A percentile compares a stretch with the other conserved stretches of the same genome.
phyloP scores from a whole-genome alignment of 2,113 vertebrate genomes.

The Columba livia region DNA sequence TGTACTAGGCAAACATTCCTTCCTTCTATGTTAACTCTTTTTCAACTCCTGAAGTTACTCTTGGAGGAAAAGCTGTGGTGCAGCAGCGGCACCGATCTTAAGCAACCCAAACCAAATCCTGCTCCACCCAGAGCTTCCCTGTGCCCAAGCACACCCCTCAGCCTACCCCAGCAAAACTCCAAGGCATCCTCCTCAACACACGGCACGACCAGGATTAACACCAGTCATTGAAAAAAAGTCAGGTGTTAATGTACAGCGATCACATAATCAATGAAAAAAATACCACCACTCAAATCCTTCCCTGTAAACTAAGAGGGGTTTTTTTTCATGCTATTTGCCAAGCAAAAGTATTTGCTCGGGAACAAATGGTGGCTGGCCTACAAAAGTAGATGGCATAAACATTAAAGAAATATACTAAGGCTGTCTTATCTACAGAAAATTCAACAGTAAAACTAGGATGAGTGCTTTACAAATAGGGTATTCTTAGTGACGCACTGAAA shows the following conservation, averaged over 20 bases:
- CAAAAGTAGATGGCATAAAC: neutral
- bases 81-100: neutral
- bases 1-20: neutral
- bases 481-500: neutral
- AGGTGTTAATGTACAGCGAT: neutral
- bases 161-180: neutral
- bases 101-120: neutral
- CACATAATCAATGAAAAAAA: neutral
- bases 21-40: neutral
- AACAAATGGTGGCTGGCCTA: neutral
- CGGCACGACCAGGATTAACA: neutral
- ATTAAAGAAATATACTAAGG: neutral
- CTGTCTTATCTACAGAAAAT: neutral
- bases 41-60: neutral
- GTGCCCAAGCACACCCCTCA: neutral
- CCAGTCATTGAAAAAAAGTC: neutral
- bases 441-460: accelerated
- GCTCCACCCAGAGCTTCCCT: neutral
- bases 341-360: neutral
- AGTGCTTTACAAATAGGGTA: neutral
- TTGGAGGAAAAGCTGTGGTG: neutral
- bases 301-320: neutral
- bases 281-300: neutral
- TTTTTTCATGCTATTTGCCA: neutral
- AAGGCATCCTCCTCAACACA: neutral